Evolutionary conservation across 2,113 vertebrate species (phyloP).

Genomic region (Thymallus thymallus): DNA sequence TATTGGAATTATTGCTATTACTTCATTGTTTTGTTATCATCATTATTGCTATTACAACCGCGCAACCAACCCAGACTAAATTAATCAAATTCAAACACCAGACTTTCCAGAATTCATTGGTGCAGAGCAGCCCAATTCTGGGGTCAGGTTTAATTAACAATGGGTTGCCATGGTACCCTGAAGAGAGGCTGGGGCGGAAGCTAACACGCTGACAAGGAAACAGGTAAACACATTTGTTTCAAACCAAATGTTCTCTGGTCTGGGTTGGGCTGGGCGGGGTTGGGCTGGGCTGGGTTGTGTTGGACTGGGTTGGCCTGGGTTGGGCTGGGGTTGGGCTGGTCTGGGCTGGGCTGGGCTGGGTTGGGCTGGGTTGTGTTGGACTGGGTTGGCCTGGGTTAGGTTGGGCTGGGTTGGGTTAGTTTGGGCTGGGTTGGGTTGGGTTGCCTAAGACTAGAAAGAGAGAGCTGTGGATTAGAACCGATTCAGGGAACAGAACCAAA

Average conservation of each 20-base stretch:
- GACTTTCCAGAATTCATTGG: slow-evolving; percentile 5
- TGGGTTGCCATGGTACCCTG: slow-evolving; percentile 25
- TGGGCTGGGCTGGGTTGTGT: too few relatives aligned
- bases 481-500: too few relatives aligned
- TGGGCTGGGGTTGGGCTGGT: too few relatives aligned
- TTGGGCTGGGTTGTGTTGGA: too few relatives aligned
- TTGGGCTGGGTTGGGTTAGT: too few relatives aligned
- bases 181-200: slow-evolving; percentile 27
- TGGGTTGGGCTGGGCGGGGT: too few relatives aligned
- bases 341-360: too few relatives aligned
- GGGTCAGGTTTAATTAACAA: slow-evolving; percentile 56
- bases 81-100: slow-evolving; percentile 42
- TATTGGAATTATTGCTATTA: slow-evolving; percentile 70
- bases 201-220: neutral
- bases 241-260: neutral
- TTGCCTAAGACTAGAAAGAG: neutral
- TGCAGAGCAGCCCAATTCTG: slow-evolving; percentile 18
- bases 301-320: too few relatives aligned
- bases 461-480: neutral
- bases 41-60: slow-evolving; percentile 51
- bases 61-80: slow-evolving; percentile 32
- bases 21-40: slow-evolving; percentile 62
- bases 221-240: neutral
- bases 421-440: neutral
- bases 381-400: too few relatives aligned